Evolutionary conservation across 2,888 invertebrate genomes (phyloP).

Genomic region (Erynnis tages): DNA sequence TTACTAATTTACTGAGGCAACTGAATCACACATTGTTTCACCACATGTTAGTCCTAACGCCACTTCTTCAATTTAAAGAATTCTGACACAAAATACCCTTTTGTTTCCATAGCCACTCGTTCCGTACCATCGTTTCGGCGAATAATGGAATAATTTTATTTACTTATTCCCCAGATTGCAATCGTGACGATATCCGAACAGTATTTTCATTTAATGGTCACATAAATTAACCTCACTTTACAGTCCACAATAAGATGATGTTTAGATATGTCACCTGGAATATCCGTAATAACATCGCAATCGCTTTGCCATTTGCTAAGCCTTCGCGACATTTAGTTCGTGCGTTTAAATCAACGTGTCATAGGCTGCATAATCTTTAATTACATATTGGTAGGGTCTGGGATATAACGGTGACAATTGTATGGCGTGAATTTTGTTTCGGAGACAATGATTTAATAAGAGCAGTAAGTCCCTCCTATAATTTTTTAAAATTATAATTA

Average conservation of each 20-base stretch:
- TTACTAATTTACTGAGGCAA: too few relatives aligned
- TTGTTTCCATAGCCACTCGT: too few relatives aligned
- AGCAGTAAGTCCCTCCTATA: too few relatives aligned
- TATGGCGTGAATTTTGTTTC: not conserved
- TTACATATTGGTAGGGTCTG: slow-evolving; percentile 22
- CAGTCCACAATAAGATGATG: slow-evolving; percentile 26
- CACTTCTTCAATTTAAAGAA: too few relatives aligned
- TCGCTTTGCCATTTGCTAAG: slow-evolving; percentile 24
- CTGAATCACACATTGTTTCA: too few relatives aligned
- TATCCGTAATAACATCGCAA: slow-evolving; percentile 21
- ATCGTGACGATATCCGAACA: slow-evolving; percentile 19
- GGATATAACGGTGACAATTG: not conserved
- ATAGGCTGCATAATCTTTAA: slow-evolving; percentile 14
- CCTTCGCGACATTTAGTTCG: slow-evolving; percentile 23
- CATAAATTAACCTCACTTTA: slow-evolving; percentile 28
- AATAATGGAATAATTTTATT: slow-evolving; percentile 14
- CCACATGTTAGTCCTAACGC: too few relatives aligned
- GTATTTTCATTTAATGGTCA: slow-evolving; percentile 24
- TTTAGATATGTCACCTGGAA: slow-evolving; percentile 27
- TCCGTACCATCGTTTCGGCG: not conserved
- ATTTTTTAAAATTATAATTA: too few relatives aligned
- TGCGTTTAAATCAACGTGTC: slow-evolving; percentile 25
- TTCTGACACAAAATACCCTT: too few relatives aligned
- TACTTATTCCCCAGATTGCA: slow-evolving; percentile 14
- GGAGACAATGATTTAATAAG: too few relatives aligned